These are phyloP conservation scores for Hapalemur alaotrensis DNA, from an alignment of 2,797 vertebrate species.

Conservation along the genomic window DNA sequence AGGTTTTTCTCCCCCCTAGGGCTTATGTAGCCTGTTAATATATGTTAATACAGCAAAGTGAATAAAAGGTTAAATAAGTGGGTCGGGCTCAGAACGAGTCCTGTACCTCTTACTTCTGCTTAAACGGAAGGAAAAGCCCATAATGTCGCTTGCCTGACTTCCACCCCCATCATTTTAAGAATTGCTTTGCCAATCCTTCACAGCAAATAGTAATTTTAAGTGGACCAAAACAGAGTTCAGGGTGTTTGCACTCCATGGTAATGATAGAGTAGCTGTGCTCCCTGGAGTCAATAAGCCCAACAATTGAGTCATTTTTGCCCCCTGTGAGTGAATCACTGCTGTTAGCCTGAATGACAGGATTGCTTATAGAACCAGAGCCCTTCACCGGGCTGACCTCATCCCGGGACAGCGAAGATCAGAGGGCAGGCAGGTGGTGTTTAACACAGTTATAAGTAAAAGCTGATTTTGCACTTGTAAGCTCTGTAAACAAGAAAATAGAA, in stretches of 20 bases:
- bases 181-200: slow-evolving; percentile 85
- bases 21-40: slow-evolving; percentile 80
- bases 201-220: slow-evolving; percentile 89
- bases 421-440: slow-evolving; percentile 77
- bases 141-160: slow-evolving; percentile 79
- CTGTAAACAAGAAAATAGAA: slow-evolving; percentile 59
- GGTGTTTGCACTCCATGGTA: slow-evolving; percentile 84
- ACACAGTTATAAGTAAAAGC: slow-evolving; percentile 78
- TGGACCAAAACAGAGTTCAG: slow-evolving; percentile 79
- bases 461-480: background rate
- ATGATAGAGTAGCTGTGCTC: slow-evolving; percentile 84
- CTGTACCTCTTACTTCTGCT: slow-evolving; percentile 65
- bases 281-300: slow-evolving; percentile 84
- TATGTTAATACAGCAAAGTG: slow-evolving; percentile 81
- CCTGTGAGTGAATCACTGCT: slow-evolving; percentile 79
- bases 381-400: slow-evolving; percentile 77
- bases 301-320: slow-evolving; percentile 82
- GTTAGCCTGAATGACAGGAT: slow-evolving; percentile 82
- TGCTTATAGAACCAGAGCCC: slow-evolving; percentile 78
- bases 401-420: slow-evolving; percentile 70
- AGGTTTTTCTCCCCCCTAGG: slow-evolving; percentile 74
- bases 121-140: slow-evolving; percentile 81
- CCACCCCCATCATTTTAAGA: slow-evolving; percentile 86
- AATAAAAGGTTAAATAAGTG: slow-evolving; percentile 81
- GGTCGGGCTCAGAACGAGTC: slow-evolving; percentile 69